Percentiles rank a stretch among this genome's conserved stretches.
These are phyloP conservation scores for Liparis tanakae DNA, from an alignment of 2,797 vertebrate genomes.

Conservation along the genomic window DNA sequence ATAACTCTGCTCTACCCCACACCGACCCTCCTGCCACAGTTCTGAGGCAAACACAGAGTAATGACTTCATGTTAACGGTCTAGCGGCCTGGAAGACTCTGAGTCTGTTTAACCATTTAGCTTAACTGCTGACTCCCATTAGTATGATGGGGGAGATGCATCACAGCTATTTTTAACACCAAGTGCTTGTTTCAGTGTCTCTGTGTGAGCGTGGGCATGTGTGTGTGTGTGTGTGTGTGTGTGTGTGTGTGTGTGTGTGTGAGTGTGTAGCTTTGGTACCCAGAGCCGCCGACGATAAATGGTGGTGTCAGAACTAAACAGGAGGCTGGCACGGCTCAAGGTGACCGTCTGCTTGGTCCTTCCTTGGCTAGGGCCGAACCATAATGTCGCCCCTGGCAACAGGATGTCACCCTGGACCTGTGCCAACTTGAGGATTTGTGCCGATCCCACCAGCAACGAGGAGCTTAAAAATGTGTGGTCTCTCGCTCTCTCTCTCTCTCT, in stretches of 20 bases:
- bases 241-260: slow-evolving; percentile 45
- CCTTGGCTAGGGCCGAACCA: slow-evolving; percentile 70
- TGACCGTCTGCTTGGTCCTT: slow-evolving; percentile 83
- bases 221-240: slow-evolving; percentile 43
- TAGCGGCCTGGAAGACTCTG: slow-evolving; percentile 41
- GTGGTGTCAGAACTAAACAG: slow-evolving; percentile 76
- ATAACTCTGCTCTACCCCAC: slow-evolving; percentile 29
- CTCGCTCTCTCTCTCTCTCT: slow-evolving; percentile 52
- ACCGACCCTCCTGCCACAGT: slow-evolving; percentile 16
- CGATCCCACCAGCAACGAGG: slow-evolving; percentile 68
- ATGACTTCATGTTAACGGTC: slow-evolving; percentile 46
- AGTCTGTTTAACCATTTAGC: slow-evolving; percentile 58
- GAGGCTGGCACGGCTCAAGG: slow-evolving; percentile 83
- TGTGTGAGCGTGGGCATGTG: slow-evolving; percentile 26
- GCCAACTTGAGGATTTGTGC: slow-evolving; percentile 76
- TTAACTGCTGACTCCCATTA: slow-evolving; percentile 66
- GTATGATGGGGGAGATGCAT: slow-evolving; percentile 54
- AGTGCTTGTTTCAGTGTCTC: slow-evolving; percentile 49
- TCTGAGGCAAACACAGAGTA: slow-evolving; percentile 41
- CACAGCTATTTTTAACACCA: slow-evolving; percentile 70
- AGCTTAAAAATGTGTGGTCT: slow-evolving; percentile 48
- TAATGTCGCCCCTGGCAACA: slow-evolving; percentile 83
- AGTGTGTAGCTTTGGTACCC: slow-evolving; percentile 53
- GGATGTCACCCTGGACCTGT: slow-evolving; percentile 76
- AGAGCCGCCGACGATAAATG: slow-evolving; percentile 75